A percentile compares a stretch with the other conserved stretches of the same genome.
Conservation (phyloP, 2,888 invertebrate species). For the Rhagophthalmus giganteus region DNA sequence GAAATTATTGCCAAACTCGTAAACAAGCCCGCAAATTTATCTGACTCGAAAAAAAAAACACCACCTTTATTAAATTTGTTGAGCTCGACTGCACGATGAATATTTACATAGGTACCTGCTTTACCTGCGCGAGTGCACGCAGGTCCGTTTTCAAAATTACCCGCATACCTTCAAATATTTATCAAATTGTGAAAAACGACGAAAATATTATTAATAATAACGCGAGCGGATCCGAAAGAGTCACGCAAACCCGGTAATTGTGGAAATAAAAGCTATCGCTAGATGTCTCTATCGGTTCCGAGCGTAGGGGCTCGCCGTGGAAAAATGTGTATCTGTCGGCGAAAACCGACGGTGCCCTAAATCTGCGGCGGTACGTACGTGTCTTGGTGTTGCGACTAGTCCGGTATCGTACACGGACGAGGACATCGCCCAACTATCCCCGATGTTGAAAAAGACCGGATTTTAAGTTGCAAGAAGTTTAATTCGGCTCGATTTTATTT, state of each 20-base stretch:
- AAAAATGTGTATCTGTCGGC: constrained; percentile 37
- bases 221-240: too few relatives aligned
- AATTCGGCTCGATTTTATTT: background rate
- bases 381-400: constrained; percentile 25
- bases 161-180: too few relatives aligned
- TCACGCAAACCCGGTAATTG: too few relatives aligned
- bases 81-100: too few relatives aligned
- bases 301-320: constrained; percentile 30
- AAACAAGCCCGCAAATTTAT: constrained; percentile 32
- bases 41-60: constrained; percentile 16
- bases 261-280: constrained; percentile 30
- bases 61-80: too few relatives aligned
- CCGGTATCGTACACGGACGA: background rate
- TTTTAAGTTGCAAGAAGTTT: background rate
- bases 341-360: constrained; percentile 34
- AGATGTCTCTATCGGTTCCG: constrained; percentile 37
- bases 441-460: background rate
- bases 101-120: too few relatives aligned
- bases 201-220: too few relatives aligned
- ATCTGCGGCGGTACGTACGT: constrained; percentile 36
- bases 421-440: background rate
- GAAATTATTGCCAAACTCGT: constrained; percentile 37
- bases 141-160: too few relatives aligned
- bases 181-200: too few relatives aligned
- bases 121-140: too few relatives aligned